Conservation (phyloP, 2,888 invertebrate species). For the Pyrrhia umbra region DNA sequence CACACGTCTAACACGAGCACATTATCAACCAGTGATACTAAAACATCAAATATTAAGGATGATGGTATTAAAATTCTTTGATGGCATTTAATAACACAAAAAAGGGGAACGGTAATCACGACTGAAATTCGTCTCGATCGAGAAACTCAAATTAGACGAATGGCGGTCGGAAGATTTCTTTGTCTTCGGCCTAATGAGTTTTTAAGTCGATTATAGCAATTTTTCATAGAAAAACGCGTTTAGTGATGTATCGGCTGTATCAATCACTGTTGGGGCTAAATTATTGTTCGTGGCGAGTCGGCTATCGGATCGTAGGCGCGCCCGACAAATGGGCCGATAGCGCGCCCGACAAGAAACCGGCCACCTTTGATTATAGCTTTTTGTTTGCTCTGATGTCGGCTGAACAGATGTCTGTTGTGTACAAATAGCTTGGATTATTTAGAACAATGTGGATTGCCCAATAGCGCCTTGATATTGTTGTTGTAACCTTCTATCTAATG, state of each 20-base stretch:
- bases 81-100: slow-evolving; percentile 81
- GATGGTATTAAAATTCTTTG: slow-evolving; percentile 75
- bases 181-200: slow-evolving; percentile 90
- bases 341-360: slow-evolving; percentile 59
- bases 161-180: slow-evolving; percentile 88
- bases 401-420: slow-evolving; percentile 61
- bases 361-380: slow-evolving; percentile 67
- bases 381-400: slow-evolving; percentile 58
- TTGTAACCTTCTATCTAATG: slow-evolving; percentile 14
- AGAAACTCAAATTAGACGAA: slow-evolving; percentile 88
- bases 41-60: slow-evolving; percentile 63
- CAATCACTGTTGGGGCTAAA: slow-evolving; percentile 88
- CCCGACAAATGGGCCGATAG: slow-evolving; percentile 75
- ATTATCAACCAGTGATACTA: slow-evolving; percentile 57
- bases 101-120: slow-evolving; percentile 83
- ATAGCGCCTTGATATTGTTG: slow-evolving; percentile 51
- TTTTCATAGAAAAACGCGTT: slow-evolving; percentile 90
- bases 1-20: slow-evolving; percentile 28
- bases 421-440: slow-evolving; percentile 59
- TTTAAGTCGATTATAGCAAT: slow-evolving; percentile 90
- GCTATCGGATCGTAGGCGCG: slow-evolving; percentile 81
- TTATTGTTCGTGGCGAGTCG: slow-evolving; percentile 81
- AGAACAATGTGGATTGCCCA: slow-evolving; percentile 58
- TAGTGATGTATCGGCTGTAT: slow-evolving; percentile 90
- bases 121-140: slow-evolving; percentile 87